Percentiles rank a stretch among this genome's conserved stretches.
Evolutionary conservation across 2,113 vertebrate species (phyloP).

Genomic region (Corythoichthys haematopterus): DNA sequence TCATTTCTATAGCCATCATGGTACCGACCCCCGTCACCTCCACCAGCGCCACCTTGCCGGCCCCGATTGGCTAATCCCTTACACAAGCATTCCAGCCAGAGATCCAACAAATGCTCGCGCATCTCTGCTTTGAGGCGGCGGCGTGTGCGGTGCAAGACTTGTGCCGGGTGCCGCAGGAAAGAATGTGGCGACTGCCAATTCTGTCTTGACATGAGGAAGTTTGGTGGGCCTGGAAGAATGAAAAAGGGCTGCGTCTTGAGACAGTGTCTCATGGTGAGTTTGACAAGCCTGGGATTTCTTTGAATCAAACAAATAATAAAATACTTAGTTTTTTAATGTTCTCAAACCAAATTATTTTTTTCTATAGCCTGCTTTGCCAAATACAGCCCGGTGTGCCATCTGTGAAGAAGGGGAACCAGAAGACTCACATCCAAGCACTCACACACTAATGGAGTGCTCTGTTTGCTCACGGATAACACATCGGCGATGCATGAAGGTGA

Average conservation of each 20-base stretch:
- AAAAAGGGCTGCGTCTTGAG: constrained; percentile 89
- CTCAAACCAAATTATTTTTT: not conserved
- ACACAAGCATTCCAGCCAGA: constrained; percentile 68
- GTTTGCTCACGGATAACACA: constrained; percentile 90
- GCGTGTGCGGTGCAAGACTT: constrained; percentile 88
- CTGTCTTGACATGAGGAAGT: constrained; percentile 94
- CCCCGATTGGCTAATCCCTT: constrained; percentile 58
- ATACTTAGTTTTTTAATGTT: no score
- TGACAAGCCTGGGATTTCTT: not conserved
- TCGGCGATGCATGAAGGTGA: constrained; percentile 89
- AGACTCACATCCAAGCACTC: constrained; percentile 80
- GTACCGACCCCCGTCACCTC: constrained; percentile 64
- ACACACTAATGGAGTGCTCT: constrained; percentile 97
- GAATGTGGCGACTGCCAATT: constrained; percentile 91
- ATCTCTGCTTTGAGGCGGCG: constrained; percentile 83
- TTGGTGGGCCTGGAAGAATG: constrained; percentile 89
- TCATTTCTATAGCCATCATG: constrained; percentile 63
- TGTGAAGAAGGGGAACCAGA: constrained; percentile 86
- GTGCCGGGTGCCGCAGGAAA: constrained; percentile 84
- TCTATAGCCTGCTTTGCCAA: constrained; percentile 86
- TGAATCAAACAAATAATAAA: not conserved
- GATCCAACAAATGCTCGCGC: constrained; percentile 73
- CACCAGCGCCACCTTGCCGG: constrained; percentile 58
- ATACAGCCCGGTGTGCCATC: constrained; percentile 88
- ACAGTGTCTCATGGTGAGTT: constrained; percentile 87